A percentile compares a stretch with the other conserved stretches of the same genome.
Evolutionary conservation across 2,888 invertebrate species (phyloP).

Genomic region (Leucophenga maculata): DNA sequence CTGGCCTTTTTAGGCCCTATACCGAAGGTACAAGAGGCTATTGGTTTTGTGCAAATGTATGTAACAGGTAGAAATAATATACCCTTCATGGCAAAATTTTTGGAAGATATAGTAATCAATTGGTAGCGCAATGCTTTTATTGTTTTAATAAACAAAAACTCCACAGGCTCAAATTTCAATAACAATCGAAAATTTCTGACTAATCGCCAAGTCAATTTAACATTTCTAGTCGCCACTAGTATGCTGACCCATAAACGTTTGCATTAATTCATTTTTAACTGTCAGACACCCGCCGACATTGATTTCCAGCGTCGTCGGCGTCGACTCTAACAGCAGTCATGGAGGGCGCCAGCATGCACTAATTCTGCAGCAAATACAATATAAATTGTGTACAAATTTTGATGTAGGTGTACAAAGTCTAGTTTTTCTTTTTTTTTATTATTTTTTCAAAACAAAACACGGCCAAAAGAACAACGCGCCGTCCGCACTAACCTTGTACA

Average conservation of each 20-base stretch:
- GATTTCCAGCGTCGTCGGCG: constrained; percentile 6
- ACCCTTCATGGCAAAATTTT: too few species aligned
- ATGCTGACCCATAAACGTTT: constrained; percentile 12
- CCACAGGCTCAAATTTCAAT: not conserved
- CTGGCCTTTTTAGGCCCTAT: too few species aligned
- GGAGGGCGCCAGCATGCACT: constrained; percentile 19
- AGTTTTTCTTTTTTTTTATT: not conserved
- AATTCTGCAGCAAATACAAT: not conserved
- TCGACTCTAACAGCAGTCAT: not conserved
- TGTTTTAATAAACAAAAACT: too few species aligned
- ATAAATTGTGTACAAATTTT: not conserved
- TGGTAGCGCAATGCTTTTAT: too few species aligned
- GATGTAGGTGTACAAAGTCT: constrained; percentile 24
- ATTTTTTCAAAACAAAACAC: constrained; percentile 38
- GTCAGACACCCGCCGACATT: constrained; percentile 22
- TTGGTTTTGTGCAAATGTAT: too few species aligned
- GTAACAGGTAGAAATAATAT: too few species aligned
- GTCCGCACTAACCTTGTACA: constrained; percentile 43
- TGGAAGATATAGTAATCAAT: too few species aligned
- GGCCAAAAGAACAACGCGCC: constrained; percentile 5
- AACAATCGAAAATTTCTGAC: not conserved
- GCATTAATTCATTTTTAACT: constrained; percentile 24
- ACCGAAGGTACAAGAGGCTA: too few species aligned
- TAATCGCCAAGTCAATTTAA: too few species aligned
- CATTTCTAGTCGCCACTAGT: not conserved